These are phyloP conservation scores for Zygothrica quintamaculata DNA, from an alignment of 2,888 invertebrate genomes.

Conservation along the genomic window DNA sequence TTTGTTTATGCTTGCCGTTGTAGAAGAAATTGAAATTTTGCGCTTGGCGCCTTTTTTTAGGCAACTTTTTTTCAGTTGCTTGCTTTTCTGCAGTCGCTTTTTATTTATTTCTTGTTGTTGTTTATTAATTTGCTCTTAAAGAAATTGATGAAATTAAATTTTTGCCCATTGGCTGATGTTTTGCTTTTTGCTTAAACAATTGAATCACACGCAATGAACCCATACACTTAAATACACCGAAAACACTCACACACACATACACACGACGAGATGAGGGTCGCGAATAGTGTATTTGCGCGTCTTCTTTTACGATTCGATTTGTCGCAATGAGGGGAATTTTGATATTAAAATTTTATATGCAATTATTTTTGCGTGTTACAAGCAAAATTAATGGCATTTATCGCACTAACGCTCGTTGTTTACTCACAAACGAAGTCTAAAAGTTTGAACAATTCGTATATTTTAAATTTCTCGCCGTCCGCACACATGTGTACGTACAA, in stretches of 20 bases:
- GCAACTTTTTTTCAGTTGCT: constrained; percentile 14
- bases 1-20: constrained; percentile 7
- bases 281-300: constrained; percentile 57
- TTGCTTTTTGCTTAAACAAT: constrained; percentile 61
- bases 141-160: constrained; percentile 35
- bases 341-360: constrained; percentile 16
- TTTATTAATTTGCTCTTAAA: constrained; percentile 42
- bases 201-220: constrained; percentile 56
- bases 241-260: constrained; percentile 18
- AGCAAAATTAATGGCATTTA: constrained; percentile 31
- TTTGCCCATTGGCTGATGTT: constrained; percentile 25
- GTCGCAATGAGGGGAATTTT: constrained; percentile 36
- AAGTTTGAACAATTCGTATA: constrained; percentile 32
- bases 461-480: constrained; percentile 56
- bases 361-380: constrained; percentile 9
- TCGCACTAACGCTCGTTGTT: constrained; percentile 25
- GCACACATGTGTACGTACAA: constrained; percentile 58
- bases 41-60: constrained; percentile 23
- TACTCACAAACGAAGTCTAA: constrained; percentile 43
- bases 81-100: background rate
- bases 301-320: constrained; percentile 45
- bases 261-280: constrained; percentile 47
- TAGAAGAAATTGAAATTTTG: constrained; percentile 13
- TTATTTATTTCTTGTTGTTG: constrained; percentile 11
- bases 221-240: constrained; percentile 11